Evolutionary conservation across 2,113 vertebrate species (phyloP), one percentile per base, ranked within the genome.

Genomic region (Prolemur simus): DNA sequence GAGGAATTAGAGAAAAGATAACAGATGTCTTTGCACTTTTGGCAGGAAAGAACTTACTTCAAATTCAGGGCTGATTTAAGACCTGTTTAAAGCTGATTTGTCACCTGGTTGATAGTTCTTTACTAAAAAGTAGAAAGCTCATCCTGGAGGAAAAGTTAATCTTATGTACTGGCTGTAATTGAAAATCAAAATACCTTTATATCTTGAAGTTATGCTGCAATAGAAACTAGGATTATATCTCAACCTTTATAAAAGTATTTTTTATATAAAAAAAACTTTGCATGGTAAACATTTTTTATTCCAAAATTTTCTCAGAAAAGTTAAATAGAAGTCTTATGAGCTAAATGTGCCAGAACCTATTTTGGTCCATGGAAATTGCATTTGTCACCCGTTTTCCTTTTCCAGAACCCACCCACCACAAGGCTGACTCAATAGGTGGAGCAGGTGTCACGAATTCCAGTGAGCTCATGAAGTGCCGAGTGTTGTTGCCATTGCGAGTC

Each of bases 381-480:
- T 96, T 91, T 93, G 96, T 97, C 96, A 97, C 91, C 69, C 94
- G 85, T 89, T 91, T 97, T 96, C 81, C 77, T 58, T 91, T 96
- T 96, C 84, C 91, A 97, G 86, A 58, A 96, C 84, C 95, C 95
- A 93, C 96, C 92, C 94, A 95, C 95, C 92, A 42, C 39, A 64
- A 89, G 71, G 90, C 90, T 97, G 97, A 98, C 96, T 97, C 94
- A 97, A 39, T 96, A 97, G 97, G 97, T 97, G 97, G 97, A 87
- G 97, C 91, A 96, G 96, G 95, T 97, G 94, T 97, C 82, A 60
- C 3, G 29, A 94, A 81, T 96, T 58, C 89, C 94, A 90, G 66
- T 93, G 95, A 97, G 80, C 68, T 96, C 87, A 94, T 66, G 80
- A 85, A 27, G 34, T 29, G n/a, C 11, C 90, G 91, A 76, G 84